Base-by-base conservation (phyloP, 2,113 vertebrate species). In the Carassius auratus region DNA sequence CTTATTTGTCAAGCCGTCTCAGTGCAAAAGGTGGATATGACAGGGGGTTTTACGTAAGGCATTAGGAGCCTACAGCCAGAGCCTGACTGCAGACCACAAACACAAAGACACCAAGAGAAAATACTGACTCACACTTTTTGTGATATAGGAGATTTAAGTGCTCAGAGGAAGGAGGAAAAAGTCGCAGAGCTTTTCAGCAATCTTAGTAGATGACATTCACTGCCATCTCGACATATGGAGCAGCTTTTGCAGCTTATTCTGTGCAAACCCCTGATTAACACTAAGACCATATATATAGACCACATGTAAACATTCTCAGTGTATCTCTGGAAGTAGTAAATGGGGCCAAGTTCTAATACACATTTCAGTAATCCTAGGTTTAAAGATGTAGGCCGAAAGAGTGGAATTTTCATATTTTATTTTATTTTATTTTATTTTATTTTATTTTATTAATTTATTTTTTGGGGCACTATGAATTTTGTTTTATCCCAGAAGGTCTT, bases 1-100 rank as follows among this genome's bases (percentile, higher is more conserved):
- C 90, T 94, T 95, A 95, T 95, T 94, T 94, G 94, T 94, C 93
- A 94, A 90, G 92, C 91, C 90, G 86, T 91, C 91, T 92, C 74
- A 61, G 90, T 86, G 90, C 87, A 89, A 91, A 93, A 90, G 89
- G 91, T 84, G 88, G 87, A 92, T 86, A 91, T 93, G 93, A 94
- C 91, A 90, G 91, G 79, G 85, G 89, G 90, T 94, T 94, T 30
- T 93, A 89, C 87, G 12, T 90, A 92, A 93, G 92, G 86, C 92
- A 87, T 92, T 81, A 79, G 68, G 85, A 91, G 90, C 81, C 86
- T n/a, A 14, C 57, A n/a, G 77, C 71, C 62, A 78, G 69, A 61
- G 21, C 69, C 59, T 52, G 45, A 45, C 86, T 88, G 89, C 3
- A 85, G 88, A 94, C 90, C 90, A 92, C 89, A 92, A 90, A 88